Percentiles rank a stretch among this genome's conserved stretches.
phyloP scores from a whole-genome alignment of 2,888 invertebrate genomes.

The Argynnis bischoffii region DNA sequence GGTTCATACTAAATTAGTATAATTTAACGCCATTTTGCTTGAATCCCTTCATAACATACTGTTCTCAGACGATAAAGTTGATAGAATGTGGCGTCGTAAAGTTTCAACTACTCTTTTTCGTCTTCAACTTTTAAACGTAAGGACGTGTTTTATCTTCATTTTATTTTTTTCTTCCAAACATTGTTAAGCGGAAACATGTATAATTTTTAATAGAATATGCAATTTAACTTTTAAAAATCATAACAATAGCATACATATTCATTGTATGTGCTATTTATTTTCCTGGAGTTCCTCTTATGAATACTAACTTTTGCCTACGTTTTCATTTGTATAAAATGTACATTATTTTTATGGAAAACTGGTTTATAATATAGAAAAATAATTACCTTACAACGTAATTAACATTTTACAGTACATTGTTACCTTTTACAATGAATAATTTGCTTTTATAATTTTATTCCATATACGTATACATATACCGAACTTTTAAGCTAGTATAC shows the following conservation, averaged over 20 bases:
- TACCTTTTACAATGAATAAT: too few relatives aligned
- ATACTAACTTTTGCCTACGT: neutral
- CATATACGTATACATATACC: too few relatives aligned
- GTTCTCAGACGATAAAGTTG: conserved; percentile 1
- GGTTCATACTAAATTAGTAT: neutral
- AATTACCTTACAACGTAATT: too few relatives aligned
- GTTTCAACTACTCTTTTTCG: conserved; percentile 16
- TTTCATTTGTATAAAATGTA: neutral
- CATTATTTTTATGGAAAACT: too few relatives aligned
- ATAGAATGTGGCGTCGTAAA: conserved; percentile 19
- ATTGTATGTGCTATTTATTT: conserved; percentile 1
- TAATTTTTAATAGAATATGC: neutral
- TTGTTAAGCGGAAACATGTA: neutral
- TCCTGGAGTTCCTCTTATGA: neutral
- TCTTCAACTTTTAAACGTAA: conserved; percentile 18
- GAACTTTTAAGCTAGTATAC: too few relatives aligned
- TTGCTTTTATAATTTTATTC: too few relatives aligned
- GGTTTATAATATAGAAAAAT: too few relatives aligned
- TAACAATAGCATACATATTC: conserved; percentile 12
- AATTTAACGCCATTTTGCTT: conserved; percentile 10
- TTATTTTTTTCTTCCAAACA: conserved; percentile 1
- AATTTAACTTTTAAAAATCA: neutral
- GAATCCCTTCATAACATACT: conserved; percentile 4
- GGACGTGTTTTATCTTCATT: conserved; percentile 4
- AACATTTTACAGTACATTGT: too few relatives aligned